These are phyloP conservation scores for Agapornis canus DNA, from an alignment of 2,797 vertebrate species.

Conservation along the genomic window DNA sequence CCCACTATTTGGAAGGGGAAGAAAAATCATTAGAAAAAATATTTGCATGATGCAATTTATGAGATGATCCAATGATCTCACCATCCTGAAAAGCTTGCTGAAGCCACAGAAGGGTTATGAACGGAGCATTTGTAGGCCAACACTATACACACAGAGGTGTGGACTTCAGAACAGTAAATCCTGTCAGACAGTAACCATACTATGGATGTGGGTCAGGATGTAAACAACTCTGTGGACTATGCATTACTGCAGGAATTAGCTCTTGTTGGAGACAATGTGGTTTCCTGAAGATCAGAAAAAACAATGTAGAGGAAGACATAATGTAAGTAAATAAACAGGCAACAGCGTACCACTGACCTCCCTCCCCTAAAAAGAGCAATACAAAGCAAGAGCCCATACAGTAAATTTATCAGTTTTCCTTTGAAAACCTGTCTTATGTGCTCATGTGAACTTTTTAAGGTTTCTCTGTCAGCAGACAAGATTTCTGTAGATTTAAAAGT, in stretches of 20 bases:
- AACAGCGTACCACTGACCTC: rapidly evolving
- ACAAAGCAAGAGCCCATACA: neutral
- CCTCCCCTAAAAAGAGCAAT: neutral
- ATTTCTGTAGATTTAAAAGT: neutral
- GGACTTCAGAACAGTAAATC: neutral
- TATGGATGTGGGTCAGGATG: neutral
- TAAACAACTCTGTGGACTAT: neutral
- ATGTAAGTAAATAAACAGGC: neutral
- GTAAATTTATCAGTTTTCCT: neutral
- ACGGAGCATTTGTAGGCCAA: neutral
- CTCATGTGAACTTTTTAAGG: neutral
- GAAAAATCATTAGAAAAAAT: neutral
- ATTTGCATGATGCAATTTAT: neutral
- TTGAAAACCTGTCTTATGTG: neutral
- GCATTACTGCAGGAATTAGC: neutral
- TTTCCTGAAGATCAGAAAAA: slow-evolving; percentile 30
- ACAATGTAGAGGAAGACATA: neutral
- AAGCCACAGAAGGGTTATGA: neutral
- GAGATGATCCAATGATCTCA: neutral
- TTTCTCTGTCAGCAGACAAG: neutral
- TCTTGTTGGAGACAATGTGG: neutral
- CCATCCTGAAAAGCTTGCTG: neutral
- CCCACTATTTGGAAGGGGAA: neutral
- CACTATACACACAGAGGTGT: rapidly evolving
- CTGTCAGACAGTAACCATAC: neutral